Percentiles rank a stretch among this genome's conserved stretches.
These are phyloP conservation scores for Dysmachus trigonus DNA, from an alignment of 2,888 invertebrate genomes.

Conservation along the genomic window DNA sequence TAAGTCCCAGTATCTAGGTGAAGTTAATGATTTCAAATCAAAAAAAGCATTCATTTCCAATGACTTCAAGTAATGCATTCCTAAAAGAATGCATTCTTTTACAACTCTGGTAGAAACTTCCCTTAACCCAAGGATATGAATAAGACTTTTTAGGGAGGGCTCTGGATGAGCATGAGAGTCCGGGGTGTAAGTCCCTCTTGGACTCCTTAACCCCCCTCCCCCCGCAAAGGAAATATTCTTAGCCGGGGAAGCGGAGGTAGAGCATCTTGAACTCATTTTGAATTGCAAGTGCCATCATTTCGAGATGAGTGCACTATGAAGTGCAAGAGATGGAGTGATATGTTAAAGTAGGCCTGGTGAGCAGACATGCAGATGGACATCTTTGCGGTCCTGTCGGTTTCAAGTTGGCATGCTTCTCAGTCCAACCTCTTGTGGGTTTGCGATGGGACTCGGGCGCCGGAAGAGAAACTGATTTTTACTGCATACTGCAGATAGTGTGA, in stretches of 20 bases:
- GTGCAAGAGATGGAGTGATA: constrained; percentile 15
- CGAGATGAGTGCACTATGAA: background rate
- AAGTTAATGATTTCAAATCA: no score
- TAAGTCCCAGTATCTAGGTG: no score
- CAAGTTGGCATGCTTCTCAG: background rate
- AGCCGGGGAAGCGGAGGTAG: background rate
- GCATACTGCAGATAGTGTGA: background rate
- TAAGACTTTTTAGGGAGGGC: background rate
- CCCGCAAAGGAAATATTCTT: background rate
- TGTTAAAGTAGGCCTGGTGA: background rate
- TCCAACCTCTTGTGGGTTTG: background rate
- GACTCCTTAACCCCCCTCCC: background rate
- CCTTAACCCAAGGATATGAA: constrained; percentile 1
- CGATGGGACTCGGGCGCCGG: background rate
- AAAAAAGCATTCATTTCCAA: no score
- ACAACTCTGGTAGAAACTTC: no score
- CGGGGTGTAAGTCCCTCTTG: background rate
- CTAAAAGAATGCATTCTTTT: no score
- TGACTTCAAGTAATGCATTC: no score
- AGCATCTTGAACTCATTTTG: constrained; percentile 7
- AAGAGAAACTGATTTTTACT: background rate
- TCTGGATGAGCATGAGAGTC: background rate
- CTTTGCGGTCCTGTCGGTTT: background rate
- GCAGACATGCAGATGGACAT: background rate
- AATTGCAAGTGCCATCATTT: constrained; percentile 14